Conservation (phyloP, 2,113 vertebrate genomes). For the Rynchops niger region DNA sequence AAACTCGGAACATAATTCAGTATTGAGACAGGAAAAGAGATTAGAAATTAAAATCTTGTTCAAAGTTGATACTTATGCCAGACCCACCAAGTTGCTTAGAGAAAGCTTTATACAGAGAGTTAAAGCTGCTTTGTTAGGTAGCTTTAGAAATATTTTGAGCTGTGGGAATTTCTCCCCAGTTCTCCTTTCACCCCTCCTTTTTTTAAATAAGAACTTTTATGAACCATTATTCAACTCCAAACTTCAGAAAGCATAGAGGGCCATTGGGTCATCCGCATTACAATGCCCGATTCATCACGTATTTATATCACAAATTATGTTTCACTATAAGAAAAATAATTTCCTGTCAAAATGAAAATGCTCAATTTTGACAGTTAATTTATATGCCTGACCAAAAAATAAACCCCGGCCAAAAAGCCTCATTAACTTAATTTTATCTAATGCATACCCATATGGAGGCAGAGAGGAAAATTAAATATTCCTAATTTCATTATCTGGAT, state of each 20-base stretch:
- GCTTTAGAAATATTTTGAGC: slow-evolving; percentile 50
- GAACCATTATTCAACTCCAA: slow-evolving; percentile 13
- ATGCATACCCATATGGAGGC: not conserved
- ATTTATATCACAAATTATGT: not conserved
- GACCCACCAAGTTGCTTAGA: slow-evolving; percentile 59
- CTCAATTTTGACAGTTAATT: not conserved
- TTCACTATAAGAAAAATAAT: not conserved
- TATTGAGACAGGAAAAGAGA: slow-evolving; percentile 53
- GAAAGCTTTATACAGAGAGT: slow-evolving; percentile 36
- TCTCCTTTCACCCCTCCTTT: not conserved
- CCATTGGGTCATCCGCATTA: slow-evolving; percentile 18
- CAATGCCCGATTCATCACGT: slow-evolving; percentile 26
- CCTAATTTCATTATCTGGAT: not conserved
- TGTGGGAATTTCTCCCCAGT: slow-evolving; percentile 32
- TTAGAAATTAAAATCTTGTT: slow-evolving; percentile 57
- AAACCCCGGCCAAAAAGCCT: not conserved
- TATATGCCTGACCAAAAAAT: not conserved
- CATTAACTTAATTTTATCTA: slow-evolving; percentile 23
- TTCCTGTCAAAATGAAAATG: slow-evolving; percentile 25
- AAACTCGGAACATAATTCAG: slow-evolving; percentile 21
- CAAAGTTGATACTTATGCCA: slow-evolving; percentile 48
- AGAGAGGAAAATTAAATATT: not conserved
- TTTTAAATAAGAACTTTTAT: not conserved
- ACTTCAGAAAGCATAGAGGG: slow-evolving; percentile 12
- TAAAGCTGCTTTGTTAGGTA: slow-evolving; percentile 59